Percentiles rank a stretch among this genome's conserved stretches.
These are phyloP conservation scores for Andrena cerasifolii DNA, from an alignment of 1,140 invertebrate species.

Conservation along the genomic window DNA sequence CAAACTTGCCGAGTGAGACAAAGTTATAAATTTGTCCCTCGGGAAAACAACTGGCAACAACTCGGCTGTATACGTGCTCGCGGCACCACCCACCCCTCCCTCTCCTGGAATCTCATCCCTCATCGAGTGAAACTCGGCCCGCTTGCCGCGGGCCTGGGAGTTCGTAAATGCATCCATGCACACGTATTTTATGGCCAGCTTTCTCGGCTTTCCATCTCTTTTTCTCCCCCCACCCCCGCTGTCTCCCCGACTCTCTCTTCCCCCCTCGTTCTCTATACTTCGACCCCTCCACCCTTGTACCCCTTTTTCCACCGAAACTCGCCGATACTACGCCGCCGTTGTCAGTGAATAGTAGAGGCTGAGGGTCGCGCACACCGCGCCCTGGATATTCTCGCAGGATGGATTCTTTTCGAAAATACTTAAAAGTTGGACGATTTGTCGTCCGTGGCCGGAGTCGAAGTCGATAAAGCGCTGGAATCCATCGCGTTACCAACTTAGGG, in stretches of 20 bases:
- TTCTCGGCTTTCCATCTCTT: constrained; percentile 51
- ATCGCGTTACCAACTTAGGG: constrained; percentile 39
- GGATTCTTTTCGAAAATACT: constrained; percentile 74
- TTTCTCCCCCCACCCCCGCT: constrained; percentile 17
- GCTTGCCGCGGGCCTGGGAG: constrained; percentile 43
- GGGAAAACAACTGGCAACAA: constrained; percentile 71
- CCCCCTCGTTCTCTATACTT: constrained; percentile 11
- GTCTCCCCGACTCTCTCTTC: not conserved
- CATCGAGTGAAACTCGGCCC: constrained; percentile 24
- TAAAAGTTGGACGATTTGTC: constrained; percentile 76
- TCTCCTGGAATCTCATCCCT: constrained; percentile 42
- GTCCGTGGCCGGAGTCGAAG: constrained; percentile 61
- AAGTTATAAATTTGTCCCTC: constrained; percentile 70
- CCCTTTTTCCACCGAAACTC: not conserved
- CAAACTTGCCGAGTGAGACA: constrained; percentile 55
- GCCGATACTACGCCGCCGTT: constrained; percentile 20
- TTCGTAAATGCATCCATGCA: constrained; percentile 74
- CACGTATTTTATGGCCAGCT: constrained; percentile 73
- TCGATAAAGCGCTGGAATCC: constrained; percentile 65
- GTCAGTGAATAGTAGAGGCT: not conserved
- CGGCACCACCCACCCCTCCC: constrained; percentile 1
- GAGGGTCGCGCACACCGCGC: constrained; percentile 1
- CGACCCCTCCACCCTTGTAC: not conserved
- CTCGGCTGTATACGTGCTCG: constrained; percentile 27
- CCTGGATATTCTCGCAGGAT: constrained; percentile 67